Percentiles rank a stretch among this genome's conserved stretches.
Evolutionary conservation across 2,888 invertebrate genomes (phyloP).

Genomic region (Labia minor): DNA sequence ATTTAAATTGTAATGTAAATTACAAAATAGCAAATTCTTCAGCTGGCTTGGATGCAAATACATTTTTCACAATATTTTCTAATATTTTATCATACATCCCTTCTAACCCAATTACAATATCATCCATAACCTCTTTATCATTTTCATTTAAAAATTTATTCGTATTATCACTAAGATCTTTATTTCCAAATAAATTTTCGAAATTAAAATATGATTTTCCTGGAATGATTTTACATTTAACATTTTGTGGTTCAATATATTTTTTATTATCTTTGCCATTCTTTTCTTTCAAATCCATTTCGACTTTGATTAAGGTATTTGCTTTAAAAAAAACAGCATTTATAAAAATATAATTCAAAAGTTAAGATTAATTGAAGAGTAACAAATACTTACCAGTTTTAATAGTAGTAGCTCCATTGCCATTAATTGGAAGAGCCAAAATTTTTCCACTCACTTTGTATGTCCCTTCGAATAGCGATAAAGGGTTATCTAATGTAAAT

Average conservation of each 20-base stretch:
- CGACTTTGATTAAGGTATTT: background rate
- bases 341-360: background rate
- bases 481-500: too few species aligned
- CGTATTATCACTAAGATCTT: background rate
- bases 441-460: background rate
- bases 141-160: background rate
- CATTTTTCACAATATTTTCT: background rate
- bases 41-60: background rate
- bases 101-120: background rate
- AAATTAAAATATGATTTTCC: background rate
- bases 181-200: background rate
- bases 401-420: background rate
- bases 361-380: background rate
- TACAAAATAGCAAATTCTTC: background rate
- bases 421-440: background rate
- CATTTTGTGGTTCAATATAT: background rate
- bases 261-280: background rate
- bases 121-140: background rate
- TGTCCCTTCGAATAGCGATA: background rate
- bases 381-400: background rate
- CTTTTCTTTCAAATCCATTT: background rate
- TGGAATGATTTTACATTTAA: background rate
- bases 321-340: background rate
- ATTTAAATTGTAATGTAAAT: too few species aligned
- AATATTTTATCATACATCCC: background rate